A percentile compares a stretch with the other conserved stretches of the same genome.
Evolutionary conservation across 2,888 invertebrate species (phyloP).

Genomic region (Maniola hyperantus): DNA sequence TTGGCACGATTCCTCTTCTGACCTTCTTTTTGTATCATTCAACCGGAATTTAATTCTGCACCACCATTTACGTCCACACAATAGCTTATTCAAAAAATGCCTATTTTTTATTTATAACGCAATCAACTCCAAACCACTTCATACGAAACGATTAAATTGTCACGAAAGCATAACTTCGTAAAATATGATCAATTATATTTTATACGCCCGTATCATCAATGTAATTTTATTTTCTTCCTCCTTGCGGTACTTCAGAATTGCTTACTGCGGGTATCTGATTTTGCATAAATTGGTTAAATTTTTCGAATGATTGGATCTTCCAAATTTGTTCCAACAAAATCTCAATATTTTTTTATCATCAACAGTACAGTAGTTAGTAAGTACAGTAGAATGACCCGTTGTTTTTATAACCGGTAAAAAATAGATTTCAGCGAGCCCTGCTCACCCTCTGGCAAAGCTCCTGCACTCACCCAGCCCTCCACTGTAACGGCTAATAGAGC

Average conservation of each 20-base stretch:
- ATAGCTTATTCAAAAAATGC: constrained; percentile 27
- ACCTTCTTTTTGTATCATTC: constrained; percentile 26
- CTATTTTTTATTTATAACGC: constrained; percentile 16
- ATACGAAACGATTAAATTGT: constrained; percentile 35
- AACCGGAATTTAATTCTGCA: constrained; percentile 26
- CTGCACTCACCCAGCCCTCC: no score
- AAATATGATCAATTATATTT: constrained; percentile 25
- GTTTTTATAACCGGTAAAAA: no score
- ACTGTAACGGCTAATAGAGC: no score
- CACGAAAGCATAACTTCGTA: constrained; percentile 31
- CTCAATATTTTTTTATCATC: no score
- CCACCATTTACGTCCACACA: constrained; percentile 34
- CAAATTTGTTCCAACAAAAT: neutral
- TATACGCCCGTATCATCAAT: constrained; percentile 26
- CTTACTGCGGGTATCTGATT: constrained; percentile 18
- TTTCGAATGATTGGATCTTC: neutral
- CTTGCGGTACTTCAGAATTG: constrained; percentile 23
- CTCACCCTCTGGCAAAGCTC: no score
- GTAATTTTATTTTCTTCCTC: constrained; percentile 26
- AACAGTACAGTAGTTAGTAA: no score
- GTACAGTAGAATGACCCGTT: no score
- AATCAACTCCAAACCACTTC: constrained; percentile 20
- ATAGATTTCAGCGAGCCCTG: no score
- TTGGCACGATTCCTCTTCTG: constrained; percentile 21
- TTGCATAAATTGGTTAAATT: constrained; percentile 1